These are phyloP conservation scores for Daubentonia madagascariensis DNA, from an alignment of 2,113 vertebrate genomes.

Conservation along the genomic window DNA sequence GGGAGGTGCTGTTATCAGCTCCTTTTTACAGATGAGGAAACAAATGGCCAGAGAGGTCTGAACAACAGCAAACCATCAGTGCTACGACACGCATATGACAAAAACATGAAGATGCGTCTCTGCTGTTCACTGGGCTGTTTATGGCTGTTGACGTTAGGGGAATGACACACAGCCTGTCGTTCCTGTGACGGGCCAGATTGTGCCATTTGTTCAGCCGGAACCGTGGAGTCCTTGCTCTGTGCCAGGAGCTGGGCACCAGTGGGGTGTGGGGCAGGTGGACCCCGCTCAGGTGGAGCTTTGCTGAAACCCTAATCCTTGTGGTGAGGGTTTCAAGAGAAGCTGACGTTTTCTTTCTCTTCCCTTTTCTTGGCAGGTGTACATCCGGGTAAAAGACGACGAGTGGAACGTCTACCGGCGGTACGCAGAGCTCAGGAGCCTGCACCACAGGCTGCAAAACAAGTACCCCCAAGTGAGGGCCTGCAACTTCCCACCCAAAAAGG, in stretches of 20 bases:
- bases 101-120: fast-evolving
- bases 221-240: not conserved
- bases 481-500: conserved; percentile 97
- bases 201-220: not conserved
- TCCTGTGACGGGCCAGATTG: too few relatives aligned
- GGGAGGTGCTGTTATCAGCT: not conserved
- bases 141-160: not conserved
- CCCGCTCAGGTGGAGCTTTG: too few relatives aligned
- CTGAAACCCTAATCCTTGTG: not conserved
- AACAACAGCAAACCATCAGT: not conserved
- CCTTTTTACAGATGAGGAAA: not conserved
- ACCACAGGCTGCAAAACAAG: conserved; percentile 90
- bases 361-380: conserved; percentile 89
- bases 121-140: not conserved
- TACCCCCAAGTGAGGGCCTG: conserved; percentile 94
- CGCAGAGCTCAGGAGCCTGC: conserved; percentile 93
- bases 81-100: fast-evolving
- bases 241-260: not conserved
- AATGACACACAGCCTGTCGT: fast-evolving
- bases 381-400: conserved; percentile 97
- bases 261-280: not conserved
- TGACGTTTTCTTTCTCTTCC: not conserved
- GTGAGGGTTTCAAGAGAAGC: not conserved
- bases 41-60: not conserved
- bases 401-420: conserved; percentile 99